phyloP scores from a whole-genome alignment of 1,140 invertebrate species.

The Leptonema lineaticorne region DNA sequence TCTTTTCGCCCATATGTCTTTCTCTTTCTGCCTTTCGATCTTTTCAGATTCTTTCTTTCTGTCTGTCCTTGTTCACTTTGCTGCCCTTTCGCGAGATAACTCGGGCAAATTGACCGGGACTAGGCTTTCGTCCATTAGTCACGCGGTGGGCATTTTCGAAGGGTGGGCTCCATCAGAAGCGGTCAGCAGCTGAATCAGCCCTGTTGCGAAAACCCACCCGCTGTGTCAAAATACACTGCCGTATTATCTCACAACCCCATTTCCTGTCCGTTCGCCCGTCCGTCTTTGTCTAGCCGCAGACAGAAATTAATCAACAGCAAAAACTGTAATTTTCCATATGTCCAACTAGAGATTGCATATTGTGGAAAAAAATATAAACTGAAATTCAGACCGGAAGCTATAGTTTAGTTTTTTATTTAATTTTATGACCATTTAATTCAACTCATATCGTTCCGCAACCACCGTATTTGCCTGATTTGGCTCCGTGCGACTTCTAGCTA shows the following conservation, averaged over 20 bases:
- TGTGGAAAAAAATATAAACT: too few species aligned
- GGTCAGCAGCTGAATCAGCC: slow-evolving; percentile 11
- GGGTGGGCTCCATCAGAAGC: not conserved
- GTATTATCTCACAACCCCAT: not conserved
- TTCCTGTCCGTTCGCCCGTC: not conserved
- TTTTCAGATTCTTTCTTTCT: too few species aligned
- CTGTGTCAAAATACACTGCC: not conserved
- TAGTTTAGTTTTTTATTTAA: too few species aligned
- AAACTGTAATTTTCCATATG: slow-evolving; percentile 24
- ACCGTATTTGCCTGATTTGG: too few species aligned
- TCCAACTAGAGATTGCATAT: too few species aligned
- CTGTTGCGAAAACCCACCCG: not conserved
- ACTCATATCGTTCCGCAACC: too few species aligned
- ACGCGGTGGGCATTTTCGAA: not conserved
- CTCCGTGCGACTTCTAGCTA: too few species aligned
- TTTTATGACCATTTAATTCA: too few species aligned
- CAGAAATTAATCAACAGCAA: slow-evolving; percentile 20
- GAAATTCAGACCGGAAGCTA: too few species aligned
- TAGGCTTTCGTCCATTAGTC: slow-evolving; percentile 10
- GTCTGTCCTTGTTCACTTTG: too few species aligned
- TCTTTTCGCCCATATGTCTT: too few species aligned
- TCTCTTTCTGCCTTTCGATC: too few species aligned
- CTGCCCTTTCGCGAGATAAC: not conserved
- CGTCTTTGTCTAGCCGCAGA: not conserved
- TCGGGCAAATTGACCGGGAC: not conserved